Evolutionary conservation across 1,140 invertebrate species (phyloP), one percentile per base, ranked within the genome.

Genomic region (Solen grandis): DNA sequence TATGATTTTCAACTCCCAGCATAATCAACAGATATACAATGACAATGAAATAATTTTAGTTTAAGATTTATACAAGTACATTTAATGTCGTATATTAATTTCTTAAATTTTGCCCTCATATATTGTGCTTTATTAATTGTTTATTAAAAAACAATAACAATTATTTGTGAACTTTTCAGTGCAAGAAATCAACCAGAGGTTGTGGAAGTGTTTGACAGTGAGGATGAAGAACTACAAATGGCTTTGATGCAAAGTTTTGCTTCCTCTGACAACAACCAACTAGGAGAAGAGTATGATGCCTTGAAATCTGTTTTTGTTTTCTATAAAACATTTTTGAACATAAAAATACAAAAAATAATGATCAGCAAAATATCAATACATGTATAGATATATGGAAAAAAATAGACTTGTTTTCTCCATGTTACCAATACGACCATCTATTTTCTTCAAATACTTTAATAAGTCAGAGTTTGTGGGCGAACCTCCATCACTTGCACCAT

Each of bases 171-270:
- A n/a, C 5, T 62, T 62, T 62, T 62, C 29, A 62, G 59, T 33
- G 59, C 25, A 62, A 62, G 25, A 29, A 22, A 33, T 25, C 14
- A 29, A 5, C 62, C 4, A 36, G 22, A 62, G 5, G 59, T 62
- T 5, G 27, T 62, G 2, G 59, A 62, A 33, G 27, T 62, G 8
- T 13, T 27, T 4, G 59, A 62, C 29, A 62, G 59, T 62, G 59
- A 62, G 19, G 59, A 62, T 19, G 59, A 62, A 27, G 59, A 62
- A 13, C 59, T 62, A 5, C 59, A 62, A 31, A 31, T 5, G 19
- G 52, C 52, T 55, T 19, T 55, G 5, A 5, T 55, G 19, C 4
- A 55, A 55, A 55, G 52, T 27, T 27, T 55, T 55, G 27, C n/a
- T n/a, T n/a, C n/a, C n/a, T n/a, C n/a, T n/a, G n/a, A n/a, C n/a